Percentiles rank a stretch among this genome's conserved stretches.
Conservation (phyloP, 2,888 invertebrate genomes). For the Watsonalla binaria region DNA sequence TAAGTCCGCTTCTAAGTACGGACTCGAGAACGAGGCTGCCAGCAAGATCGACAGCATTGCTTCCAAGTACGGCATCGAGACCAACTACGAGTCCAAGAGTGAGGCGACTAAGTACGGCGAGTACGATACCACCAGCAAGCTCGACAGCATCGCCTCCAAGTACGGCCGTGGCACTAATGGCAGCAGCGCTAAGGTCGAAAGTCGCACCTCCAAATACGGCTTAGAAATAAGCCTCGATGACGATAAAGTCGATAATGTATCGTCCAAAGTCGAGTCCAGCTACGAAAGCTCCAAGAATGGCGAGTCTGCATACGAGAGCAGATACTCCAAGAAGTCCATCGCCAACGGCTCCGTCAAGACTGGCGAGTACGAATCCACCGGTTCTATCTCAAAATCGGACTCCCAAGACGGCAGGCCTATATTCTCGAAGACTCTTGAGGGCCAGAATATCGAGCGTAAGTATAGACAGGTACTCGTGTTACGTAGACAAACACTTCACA, state of each 20-base stretch:
- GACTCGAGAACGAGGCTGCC: slow-evolving; percentile 20
- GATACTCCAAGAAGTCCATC: slow-evolving; percentile 48
- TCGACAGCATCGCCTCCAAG: slow-evolving; percentile 53
- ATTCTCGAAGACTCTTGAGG: slow-evolving; percentile 86
- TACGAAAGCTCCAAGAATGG: slow-evolving; percentile 50
- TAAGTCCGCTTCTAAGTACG: slow-evolving; percentile 22
- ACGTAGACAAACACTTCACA: slow-evolving; percentile 21
- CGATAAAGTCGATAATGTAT: slow-evolving; percentile 40
- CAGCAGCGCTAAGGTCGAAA: slow-evolving; percentile 18
- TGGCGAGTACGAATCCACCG: slow-evolving; percentile 38
- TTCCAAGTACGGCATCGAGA: slow-evolving; percentile 39
- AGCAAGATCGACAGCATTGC: slow-evolving; percentile 31
- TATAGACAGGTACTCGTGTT: slow-evolving; percentile 37
- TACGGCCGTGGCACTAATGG: neutral
- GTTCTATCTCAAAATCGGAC: slow-evolving; percentile 44
- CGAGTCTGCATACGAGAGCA: slow-evolving; percentile 48
- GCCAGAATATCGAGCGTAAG: slow-evolving; percentile 89
- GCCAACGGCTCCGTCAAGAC: slow-evolving; percentile 55
- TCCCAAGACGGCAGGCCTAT: slow-evolving; percentile 81
- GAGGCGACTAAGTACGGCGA: slow-evolving; percentile 34
- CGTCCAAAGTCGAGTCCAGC: slow-evolving; percentile 47
- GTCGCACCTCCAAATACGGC: slow-evolving; percentile 35
- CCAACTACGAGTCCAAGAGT: slow-evolving; percentile 32
- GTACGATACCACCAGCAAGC: slow-evolving; percentile 41
- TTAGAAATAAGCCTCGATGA: slow-evolving; percentile 43